Percentiles rank a stretch among this genome's conserved stretches.
phyloP scores from a whole-genome alignment of 1,140 invertebrate genomes.

The Brachionus manjavacas region DNA sequence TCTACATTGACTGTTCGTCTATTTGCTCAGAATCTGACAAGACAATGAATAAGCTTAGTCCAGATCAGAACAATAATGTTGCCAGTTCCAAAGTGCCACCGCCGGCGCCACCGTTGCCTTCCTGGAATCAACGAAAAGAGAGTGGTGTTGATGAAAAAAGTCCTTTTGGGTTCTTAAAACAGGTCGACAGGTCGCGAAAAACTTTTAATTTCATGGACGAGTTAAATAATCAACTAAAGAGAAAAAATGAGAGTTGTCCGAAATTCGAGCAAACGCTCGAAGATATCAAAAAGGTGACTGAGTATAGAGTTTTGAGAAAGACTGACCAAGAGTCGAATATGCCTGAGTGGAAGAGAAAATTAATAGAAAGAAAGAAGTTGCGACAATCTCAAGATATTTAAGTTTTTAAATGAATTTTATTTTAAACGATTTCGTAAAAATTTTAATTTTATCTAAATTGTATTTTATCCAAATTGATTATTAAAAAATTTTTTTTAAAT shows the following conservation, averaged over 20 bases:
- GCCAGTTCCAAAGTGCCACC: neutral
- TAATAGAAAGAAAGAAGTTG: neutral
- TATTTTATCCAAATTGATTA: neutral
- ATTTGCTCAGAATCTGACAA: neutral
- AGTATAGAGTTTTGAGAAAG: neutral
- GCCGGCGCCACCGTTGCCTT: neutral
- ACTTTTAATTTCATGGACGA: slow-evolving; percentile 24
- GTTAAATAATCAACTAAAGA: slow-evolving; percentile 4
- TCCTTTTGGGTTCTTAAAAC: neutral
- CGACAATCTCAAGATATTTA: neutral
- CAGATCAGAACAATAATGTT: slow-evolving; percentile 19
- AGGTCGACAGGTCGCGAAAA: neutral
- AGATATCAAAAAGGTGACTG: slow-evolving; percentile 15
- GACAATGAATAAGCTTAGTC: neutral
- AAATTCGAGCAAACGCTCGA: neutral
- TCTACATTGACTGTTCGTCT: neutral
- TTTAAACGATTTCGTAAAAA: neutral
- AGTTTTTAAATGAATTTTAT: neutral
- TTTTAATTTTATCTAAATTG: neutral
- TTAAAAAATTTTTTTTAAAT: neutral
- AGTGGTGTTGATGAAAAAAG: neutral
- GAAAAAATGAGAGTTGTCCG: neutral
- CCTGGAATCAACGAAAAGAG: neutral
- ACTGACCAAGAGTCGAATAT: neutral
- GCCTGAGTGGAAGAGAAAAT: slow-evolving; percentile 10